Evolutionary conservation across 2,113 vertebrate species (phyloP), one percentile per base, ranked within the genome.

Genomic region (Lontra canadensis): DNA sequence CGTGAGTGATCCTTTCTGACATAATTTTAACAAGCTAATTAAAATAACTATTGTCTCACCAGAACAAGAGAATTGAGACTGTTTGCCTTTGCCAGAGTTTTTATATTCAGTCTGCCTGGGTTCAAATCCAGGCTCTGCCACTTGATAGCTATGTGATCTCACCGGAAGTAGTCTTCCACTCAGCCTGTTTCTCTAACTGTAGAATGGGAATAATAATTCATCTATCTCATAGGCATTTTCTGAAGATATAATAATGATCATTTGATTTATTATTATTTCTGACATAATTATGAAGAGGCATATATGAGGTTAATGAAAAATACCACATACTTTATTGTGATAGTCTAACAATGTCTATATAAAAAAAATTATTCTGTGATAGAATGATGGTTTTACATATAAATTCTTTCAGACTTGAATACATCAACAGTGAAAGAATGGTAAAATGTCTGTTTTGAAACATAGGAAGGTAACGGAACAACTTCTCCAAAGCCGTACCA

Each of bases 11-110:
- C 7, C 34, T 93, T 95, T 61, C 49, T 71, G 14, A 95, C 26
- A 52, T 55, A 59, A 81, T 81, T 81, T 74, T 86, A 49, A 76
- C 39, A 61, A 88, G 57, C 73, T 85, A 95, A 90, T 89, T 80
- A 92, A 84, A 88, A 42, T 73, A 88, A 57, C 36, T 17, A 18
- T 79, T 87, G 9, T 57, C 71, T 84, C 36, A 73, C 31, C 25
- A 84, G 44, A 96, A 6, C 21, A 59, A 92, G 55, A 34, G 76
- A 83, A 36, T 87, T 76, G 81, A 69, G 73, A 81, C 25, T 17
- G 47, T 47, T 78, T 15, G 6, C 47, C 87, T 25, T 88, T 82
- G 57, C 21, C n/a, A 31, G 42, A 67, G 52, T 49, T 83, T 80
- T 63, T 47, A 61, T 61, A 15, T 7, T 88, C 39, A 59, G 81